Evolutionary conservation across 2,113 vertebrate species (phyloP).

Genomic region (Tautogolabrus adspersus): DNA sequence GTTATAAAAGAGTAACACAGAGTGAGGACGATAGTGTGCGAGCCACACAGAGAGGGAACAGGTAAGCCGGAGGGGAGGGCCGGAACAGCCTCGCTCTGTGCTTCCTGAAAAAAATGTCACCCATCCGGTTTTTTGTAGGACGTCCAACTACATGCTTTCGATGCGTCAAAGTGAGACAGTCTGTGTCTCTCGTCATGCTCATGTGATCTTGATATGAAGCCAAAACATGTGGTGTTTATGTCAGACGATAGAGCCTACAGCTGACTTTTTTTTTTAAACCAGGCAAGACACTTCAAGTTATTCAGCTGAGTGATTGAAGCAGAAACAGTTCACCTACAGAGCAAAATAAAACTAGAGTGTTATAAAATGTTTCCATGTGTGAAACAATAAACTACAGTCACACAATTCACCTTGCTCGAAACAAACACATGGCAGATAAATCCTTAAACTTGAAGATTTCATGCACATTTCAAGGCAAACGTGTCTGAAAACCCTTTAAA

Average conservation of each 20-base stretch:
- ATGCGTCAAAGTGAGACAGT: conserved; percentile 1
- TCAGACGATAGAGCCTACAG: neutral
- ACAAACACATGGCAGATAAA: neutral
- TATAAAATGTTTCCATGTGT: neutral
- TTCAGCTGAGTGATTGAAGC: neutral
- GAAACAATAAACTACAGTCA: no score
- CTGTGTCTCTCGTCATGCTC: conserved; percentile 7
- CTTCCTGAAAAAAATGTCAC: conserved; percentile 55
- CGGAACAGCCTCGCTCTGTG: neutral
- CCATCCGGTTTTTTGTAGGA: conserved; percentile 55
- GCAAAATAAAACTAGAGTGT: neutral
- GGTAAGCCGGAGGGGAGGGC: conserved; percentile 2
- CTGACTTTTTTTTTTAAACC: neutral
- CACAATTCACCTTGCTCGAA: no score
- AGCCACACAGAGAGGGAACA: neutral
- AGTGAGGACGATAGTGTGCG: neutral
- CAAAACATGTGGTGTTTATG: neutral
- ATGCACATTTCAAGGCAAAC: no score
- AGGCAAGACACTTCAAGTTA: neutral
- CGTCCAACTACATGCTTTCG: conserved; percentile 35
- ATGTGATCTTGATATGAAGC: neutral
- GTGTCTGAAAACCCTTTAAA: no score
- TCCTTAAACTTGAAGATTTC: neutral
- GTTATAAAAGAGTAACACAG: conserved; percentile 21
- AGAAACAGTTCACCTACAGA: neutral